Evolutionary conservation across 37 sponge, comb jelly and placozoan species (phyloP).

Genomic region (Geodia barretti): DNA sequence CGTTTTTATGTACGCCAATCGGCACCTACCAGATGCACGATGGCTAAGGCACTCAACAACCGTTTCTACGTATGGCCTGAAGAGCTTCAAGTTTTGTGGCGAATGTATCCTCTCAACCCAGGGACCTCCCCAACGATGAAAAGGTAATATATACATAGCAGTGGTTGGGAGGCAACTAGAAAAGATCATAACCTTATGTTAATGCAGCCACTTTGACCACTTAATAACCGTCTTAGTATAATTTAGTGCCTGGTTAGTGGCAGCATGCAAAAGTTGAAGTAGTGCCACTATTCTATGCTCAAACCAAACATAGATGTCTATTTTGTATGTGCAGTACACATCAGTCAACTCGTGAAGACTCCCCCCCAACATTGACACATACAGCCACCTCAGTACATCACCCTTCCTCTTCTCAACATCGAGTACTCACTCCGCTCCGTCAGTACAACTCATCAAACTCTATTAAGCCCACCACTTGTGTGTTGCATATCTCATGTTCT

Average conservation of each 20-base stretch:
- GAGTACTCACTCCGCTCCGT: conserved; percentile 98
- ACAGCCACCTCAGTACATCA: conserved; percentile 97
- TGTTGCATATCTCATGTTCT: too few relatives aligned
- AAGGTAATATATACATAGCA: conserved; percentile 72
- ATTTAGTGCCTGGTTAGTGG: too few relatives aligned
- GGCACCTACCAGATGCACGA: conserved; percentile 97
- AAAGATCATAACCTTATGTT: too few relatives aligned
- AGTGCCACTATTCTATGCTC: too few relatives aligned
- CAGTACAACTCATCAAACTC: conserved; percentile 97
- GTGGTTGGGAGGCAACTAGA: too few relatives aligned
- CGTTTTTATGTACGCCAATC: too few relatives aligned
- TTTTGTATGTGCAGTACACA: conserved; percentile 49
- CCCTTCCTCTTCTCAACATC: conserved; percentile 93
- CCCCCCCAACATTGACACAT: conserved; percentile 90
- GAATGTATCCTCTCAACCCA: conserved; percentile 93
- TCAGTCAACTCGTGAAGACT: conserved; percentile 40
- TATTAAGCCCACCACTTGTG: too few relatives aligned
- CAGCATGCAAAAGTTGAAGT: too few relatives aligned
- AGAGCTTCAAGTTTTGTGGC: conserved; percentile 97
- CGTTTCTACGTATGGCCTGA: conserved; percentile 96
- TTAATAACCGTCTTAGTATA: too few relatives aligned
- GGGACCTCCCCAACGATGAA: conserved; percentile 82
- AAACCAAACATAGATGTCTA: too few relatives aligned
- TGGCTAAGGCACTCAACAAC: conserved; percentile 95
- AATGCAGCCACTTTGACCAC: too few relatives aligned